Evolutionary conservation across 2,113 vertebrate genomes (phyloP).

Genomic region (Nyctibius bracteatus): DNA sequence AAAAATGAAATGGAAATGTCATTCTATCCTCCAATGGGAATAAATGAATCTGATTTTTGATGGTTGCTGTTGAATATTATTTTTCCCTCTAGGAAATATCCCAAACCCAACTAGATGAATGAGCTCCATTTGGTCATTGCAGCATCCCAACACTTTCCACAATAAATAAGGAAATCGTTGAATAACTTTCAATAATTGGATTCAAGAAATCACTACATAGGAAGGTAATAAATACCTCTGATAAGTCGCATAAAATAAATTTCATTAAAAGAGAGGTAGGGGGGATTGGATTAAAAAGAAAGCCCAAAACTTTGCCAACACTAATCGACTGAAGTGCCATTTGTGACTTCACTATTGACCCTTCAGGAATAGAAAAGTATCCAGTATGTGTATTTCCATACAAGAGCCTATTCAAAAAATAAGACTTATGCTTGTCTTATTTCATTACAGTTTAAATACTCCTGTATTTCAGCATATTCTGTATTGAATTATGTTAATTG

Average conservation of each 20-base stretch:
- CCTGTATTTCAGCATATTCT: not conserved
- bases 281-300: not conserved
- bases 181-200: not conserved
- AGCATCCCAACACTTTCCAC: not conserved
- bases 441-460: not conserved
- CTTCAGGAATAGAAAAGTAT: not conserved
- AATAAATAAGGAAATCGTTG: not conserved
- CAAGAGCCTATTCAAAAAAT: not conserved
- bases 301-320: not conserved
- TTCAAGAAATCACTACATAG: not conserved
- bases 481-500: not conserved
- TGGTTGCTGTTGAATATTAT: not conserved
- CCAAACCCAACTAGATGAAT: not conserved
- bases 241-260: not conserved
- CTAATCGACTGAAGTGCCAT: not conserved
- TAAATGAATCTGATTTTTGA: not conserved
- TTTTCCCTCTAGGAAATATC: not conserved
- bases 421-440: not conserved
- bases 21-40: not conserved
- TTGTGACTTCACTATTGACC: not conserved
- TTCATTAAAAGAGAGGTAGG: accelerated
- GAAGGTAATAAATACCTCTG: not conserved
- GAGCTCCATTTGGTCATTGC: not conserved
- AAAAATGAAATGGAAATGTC: not conserved
- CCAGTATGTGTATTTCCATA: not conserved